Percentiles rank a stretch among this genome's conserved stretches.
Conservation (phyloP, 1,140 invertebrate species). For the Bombus huntii region DNA sequence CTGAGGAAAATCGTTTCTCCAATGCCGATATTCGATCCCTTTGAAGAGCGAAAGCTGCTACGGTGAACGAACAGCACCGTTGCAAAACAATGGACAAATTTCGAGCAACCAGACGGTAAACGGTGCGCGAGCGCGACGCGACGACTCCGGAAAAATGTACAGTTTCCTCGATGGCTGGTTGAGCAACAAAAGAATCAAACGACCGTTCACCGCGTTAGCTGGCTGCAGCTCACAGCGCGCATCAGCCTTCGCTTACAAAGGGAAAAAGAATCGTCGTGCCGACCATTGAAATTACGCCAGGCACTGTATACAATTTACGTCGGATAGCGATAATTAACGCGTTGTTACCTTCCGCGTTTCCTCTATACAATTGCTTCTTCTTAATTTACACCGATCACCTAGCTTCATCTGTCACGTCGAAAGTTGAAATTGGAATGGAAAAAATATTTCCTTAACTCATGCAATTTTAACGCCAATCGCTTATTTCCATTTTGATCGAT, state of each 20-base stretch:
- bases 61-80: background rate
- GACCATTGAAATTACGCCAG: conserved; percentile 11
- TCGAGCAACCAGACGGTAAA: background rate
- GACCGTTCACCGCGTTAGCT: conserved; percentile 2
- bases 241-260: background rate
- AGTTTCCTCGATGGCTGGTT: background rate
- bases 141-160: background rate
- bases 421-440: too few relatives aligned
- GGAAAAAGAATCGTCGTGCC: background rate
- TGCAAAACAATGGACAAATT: conserved; percentile 1
- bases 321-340: conserved; percentile 6
- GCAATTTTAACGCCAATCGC: too few relatives aligned
- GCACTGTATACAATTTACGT: background rate
- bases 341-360: too few relatives aligned
- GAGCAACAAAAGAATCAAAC: conserved; percentile 24
- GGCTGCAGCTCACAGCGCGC: background rate
- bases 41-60: too few relatives aligned
- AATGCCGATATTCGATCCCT: background rate
- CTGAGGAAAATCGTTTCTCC: background rate
- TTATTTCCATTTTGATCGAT: too few relatives aligned
- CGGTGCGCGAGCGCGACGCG: background rate
- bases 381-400: background rate
- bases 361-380: background rate
- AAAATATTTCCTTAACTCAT: too few relatives aligned
- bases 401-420: too few relatives aligned